Base-by-base conservation (phyloP, 2,888 invertebrate genomes). In the Tenthredo notha region DNA sequence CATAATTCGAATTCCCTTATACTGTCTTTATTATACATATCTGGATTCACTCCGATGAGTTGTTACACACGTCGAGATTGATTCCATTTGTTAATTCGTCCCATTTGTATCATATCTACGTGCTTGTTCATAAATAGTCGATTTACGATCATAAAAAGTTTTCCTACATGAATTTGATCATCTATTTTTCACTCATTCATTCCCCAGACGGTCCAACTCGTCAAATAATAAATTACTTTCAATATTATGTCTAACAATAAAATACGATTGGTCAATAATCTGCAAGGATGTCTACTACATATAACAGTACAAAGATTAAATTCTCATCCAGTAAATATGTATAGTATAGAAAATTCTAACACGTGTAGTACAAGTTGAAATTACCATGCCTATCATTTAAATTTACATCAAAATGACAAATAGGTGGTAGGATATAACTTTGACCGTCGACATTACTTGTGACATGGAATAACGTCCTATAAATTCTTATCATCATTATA, bases 1-100 rank as follows among this genome's bases (percentile, higher is more conserved):
- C 61, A 40, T 77, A 77, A 77, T 77, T 78, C 54, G n/a, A 6
- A 37, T 78, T 54, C 7, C 25, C 61, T 37, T 40, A 80, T 80
- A 77, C 33, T n/a, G 33, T 77, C 2, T 77, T 77, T 54, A 33
- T 33, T 54, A 33, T 54, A n/a, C 77, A 77, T 54, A 77, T 54
- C 37, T n/a, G 21, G 29, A 33, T 77, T 50, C 9, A 29, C 25
- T 77, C 25, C 29, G 54, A 77, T 77, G n/a, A 74, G 43, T 21
- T 25, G 25, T 74, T 43, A 43, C 43, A 43, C 74, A 74, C 29
- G 25, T 54, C n/a, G 54, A 18, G 33, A 50, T 54, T 77, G 10
- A 77, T 77, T 10, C 77, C 50, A 40, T 77, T 33, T 33, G 33
- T 77, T n/a, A 54, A 25, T 50, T 75, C n/a, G n/a, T 18, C 47